Base-by-base conservation (phyloP, 2,113 vertebrate genomes). In the Tachycineta bicolor region DNA sequence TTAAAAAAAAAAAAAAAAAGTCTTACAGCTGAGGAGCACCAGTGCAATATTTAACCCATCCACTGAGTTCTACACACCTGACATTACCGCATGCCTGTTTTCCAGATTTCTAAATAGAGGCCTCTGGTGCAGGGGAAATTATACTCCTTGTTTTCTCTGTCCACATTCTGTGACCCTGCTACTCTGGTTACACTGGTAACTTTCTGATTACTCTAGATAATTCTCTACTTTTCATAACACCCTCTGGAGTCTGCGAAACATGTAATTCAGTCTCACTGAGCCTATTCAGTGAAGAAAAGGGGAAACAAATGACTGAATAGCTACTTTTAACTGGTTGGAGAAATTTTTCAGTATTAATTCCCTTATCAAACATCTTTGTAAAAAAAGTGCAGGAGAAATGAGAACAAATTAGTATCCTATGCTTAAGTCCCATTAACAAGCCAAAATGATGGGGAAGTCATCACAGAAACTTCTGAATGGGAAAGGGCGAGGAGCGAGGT, bases 81-180 rank as follows among this genome's bases (percentile, higher is more conserved):
- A 56, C 10, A 11, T 50, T 47, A 43, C 15, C 58, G 14, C 39
- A 25, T n/a, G 33, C 5, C 41, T 85, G 5, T 50, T 31, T 83
- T 77, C 70, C 31, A 41, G 19, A 62, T 56, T 21, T 33, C 26
- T 43, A 52, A 50, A 70, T 1, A 46, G 4, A 70, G 25, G 12
- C 14, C 28, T 1, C 0, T 37, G 23, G 23, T 14, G 9, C 25
- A 18, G 8, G 8, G 24, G 11, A 65, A 19, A 17, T 44, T 18
- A 3, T 22, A 25, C 64, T 77, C 39, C 39, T 41, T 37, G 8
- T 52, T 12, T 67, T 52, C 12, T 52, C 21, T 26, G 14, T 56
- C 56, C 41, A 6, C 23, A 29, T 83, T 75, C 26, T 64, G 17
- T 29, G 43, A 49, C 10, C 5, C 14, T 62, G 10, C 34, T 78